These are phyloP conservation scores for Lasioglossum leucozonium DNA, from an alignment of 2,888 invertebrate species.

Conservation along the genomic window DNA sequence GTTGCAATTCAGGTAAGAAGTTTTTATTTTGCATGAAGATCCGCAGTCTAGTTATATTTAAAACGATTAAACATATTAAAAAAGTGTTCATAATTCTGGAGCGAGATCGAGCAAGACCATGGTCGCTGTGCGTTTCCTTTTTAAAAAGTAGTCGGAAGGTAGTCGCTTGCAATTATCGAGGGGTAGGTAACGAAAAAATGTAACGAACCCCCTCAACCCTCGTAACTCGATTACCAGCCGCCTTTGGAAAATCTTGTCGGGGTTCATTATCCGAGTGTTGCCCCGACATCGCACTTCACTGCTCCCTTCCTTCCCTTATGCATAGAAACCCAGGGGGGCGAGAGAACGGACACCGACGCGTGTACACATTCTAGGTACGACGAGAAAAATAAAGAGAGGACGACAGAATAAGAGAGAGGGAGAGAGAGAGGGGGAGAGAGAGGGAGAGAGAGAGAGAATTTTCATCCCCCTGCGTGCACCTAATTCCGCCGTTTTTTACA, in stretches of 20 bases:
- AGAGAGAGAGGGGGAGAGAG: too few relatives aligned
- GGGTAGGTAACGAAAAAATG: constrained; percentile 10
- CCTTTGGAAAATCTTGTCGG: constrained; percentile 36
- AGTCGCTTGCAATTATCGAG: background rate
- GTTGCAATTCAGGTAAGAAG: too few relatives aligned
- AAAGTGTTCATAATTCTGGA: background rate
- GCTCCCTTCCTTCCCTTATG: constrained; percentile 1
- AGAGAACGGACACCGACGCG: background rate
- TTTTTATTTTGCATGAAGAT: too few relatives aligned
- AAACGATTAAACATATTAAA: too few relatives aligned
- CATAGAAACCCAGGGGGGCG: background rate
- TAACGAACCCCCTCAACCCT: constrained; percentile 14
- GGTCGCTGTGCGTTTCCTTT: background rate
- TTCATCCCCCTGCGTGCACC: constrained; percentile 10
- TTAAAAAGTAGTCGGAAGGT: background rate
- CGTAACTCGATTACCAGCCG: constrained; percentile 30
- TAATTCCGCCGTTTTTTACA: constrained; percentile 12
- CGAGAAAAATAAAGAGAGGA: too few relatives aligned
- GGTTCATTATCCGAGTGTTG: constrained; percentile 14
- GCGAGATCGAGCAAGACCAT: background rate
- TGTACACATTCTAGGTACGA: background rate
- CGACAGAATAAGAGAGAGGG: too few relatives aligned
- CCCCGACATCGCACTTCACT: constrained; percentile 25
- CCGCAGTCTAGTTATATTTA: too few relatives aligned
- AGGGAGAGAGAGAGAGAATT: background rate